A percentile compares a stretch with the other conserved stretches of the same genome.
phyloP scores from a whole-genome alignment of 2,797 vertebrate species.

The Melanotaenia boesemani region DNA sequence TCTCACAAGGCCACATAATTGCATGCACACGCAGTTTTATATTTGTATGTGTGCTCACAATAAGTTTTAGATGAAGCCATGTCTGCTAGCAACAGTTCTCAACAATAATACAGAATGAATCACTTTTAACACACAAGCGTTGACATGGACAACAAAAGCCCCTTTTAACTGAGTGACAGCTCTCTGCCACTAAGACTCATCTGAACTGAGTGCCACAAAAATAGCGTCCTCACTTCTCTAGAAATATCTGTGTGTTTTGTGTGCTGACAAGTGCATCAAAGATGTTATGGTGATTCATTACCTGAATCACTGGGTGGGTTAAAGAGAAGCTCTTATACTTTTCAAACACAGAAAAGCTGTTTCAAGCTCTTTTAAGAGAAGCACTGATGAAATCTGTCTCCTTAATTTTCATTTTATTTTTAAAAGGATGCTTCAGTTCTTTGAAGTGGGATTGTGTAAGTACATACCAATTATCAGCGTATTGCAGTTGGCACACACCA shows the following conservation, averaged over 20 bases:
- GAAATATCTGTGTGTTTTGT: constrained; percentile 43
- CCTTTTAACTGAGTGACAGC: constrained; percentile 57
- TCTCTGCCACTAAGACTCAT: constrained; percentile 51
- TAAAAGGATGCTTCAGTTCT: not conserved
- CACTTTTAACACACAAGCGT: constrained; percentile 39
- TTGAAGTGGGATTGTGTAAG: not conserved
- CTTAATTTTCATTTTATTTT: constrained; percentile 45
- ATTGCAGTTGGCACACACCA: not conserved
- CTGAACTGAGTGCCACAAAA: constrained; percentile 50
- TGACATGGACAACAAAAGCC: constrained; percentile 10
- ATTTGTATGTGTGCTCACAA: constrained; percentile 5
- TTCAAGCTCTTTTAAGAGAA: constrained; percentile 39
- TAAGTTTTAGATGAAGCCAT: constrained; percentile 32
- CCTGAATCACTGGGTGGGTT: constrained; percentile 49
- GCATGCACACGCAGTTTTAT: not conserved
- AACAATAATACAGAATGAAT: constrained; percentile 52
- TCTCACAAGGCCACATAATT: constrained; percentile 28
- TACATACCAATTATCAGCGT: not conserved
- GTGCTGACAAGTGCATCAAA: constrained; percentile 41
- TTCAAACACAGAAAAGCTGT: constrained; percentile 38
- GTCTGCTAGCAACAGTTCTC: constrained; percentile 22
- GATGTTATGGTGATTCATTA: constrained; percentile 43
- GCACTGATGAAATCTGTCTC: constrained; percentile 47
- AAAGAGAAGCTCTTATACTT: constrained; percentile 48
- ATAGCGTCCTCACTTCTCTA: constrained; percentile 43